phyloP scores from a whole-genome alignment of 1,140 invertebrate species.

The Drosophila watanabei region DNA sequence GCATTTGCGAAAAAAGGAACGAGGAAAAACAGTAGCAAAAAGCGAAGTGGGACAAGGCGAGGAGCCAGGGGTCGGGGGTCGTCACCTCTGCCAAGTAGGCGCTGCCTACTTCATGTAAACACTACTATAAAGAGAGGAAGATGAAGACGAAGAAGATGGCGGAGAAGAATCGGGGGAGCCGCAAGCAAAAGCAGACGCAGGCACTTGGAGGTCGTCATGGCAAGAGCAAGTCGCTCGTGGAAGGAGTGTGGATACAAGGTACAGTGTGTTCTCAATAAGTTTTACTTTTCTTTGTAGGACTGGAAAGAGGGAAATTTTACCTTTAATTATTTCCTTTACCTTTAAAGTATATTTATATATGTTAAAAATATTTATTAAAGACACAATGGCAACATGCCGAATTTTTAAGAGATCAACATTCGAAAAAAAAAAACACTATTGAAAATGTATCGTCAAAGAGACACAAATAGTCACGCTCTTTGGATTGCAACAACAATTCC shows the following conservation, averaged over 20 bases:
- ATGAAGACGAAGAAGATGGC: constrained; percentile 9
- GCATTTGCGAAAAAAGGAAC: constrained; percentile 18
- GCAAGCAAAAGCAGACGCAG: constrained; percentile 23
- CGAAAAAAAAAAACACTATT: too few species aligned
- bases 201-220: constrained; percentile 68
- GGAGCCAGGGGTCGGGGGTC: constrained; percentile 56
- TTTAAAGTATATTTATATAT: not conserved
- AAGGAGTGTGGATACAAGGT: constrained; percentile 21
- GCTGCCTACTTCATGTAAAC: constrained; percentile 67
- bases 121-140: constrained; percentile 43
- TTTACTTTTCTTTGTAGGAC: not conserved
- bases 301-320: not conserved
- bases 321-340: not conserved
- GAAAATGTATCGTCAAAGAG: too few species aligned
- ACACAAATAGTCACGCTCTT: too few species aligned
- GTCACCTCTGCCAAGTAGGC: constrained; percentile 78
- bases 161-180: constrained; percentile 1
- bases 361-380: not conserved
- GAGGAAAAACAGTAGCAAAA: constrained; percentile 43
- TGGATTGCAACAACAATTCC: too few species aligned
- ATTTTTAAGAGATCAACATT: not conserved
- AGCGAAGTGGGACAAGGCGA: constrained; percentile 52
- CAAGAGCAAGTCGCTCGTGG: constrained; percentile 29
- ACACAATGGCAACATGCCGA: not conserved
- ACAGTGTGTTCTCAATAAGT: not conserved